Evolutionary conservation across 2,888 invertebrate genomes (phyloP), one percentile per base, ranked within the genome.

Genomic region (Microchrysa polita): DNA sequence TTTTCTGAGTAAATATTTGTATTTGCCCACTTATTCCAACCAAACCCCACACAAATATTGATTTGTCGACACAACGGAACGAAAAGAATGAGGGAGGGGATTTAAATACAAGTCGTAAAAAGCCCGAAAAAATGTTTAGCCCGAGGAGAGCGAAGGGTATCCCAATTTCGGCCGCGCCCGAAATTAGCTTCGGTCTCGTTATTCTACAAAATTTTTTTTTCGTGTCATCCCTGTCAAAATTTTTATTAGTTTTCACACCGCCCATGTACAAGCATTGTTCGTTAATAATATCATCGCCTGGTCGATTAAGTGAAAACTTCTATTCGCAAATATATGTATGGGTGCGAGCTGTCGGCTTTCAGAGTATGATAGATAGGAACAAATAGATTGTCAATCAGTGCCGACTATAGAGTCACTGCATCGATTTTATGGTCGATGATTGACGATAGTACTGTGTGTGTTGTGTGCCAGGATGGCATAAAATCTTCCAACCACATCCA

Each of bases 351-450:
- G 55, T 16, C 52, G 12, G 16, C 52, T 52, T n/a, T n/a, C n/a
- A n/a, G n/a, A n/a, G n/a, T n/a, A n/a, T n/a, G n/a, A 10, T 52
- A 14, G 27, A 34, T 34, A 14, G 55, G 10, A n/a, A 55, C n/a
- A 55, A 55, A 7, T 5, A 52, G 14, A 55, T 16, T 55, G 55
- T 55, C 55, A 55, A 55, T 55, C 2, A 55, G 55, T 55, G 55
- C 16, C 55, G 16, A 16, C 5, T 48, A n/a, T n/a, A n/a, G n/a
- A n/a, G n/a, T n/a, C n/a, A n/a, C 16, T 48, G 18, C 18, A 55
- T 55, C 55, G 55, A 55, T 55, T 55, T 20, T 55, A 55, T 5
- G 55, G 55, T 20, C 55, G 55, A 18, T 16, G 55, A 55, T 55
- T 18, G 55, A 55, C 55, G 22, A 55, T 20, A 18, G 55, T n/a